These are phyloP conservation scores for Antigone vipio DNA, from an alignment of 2,113 vertebrate species.

Conservation along the genomic window DNA sequence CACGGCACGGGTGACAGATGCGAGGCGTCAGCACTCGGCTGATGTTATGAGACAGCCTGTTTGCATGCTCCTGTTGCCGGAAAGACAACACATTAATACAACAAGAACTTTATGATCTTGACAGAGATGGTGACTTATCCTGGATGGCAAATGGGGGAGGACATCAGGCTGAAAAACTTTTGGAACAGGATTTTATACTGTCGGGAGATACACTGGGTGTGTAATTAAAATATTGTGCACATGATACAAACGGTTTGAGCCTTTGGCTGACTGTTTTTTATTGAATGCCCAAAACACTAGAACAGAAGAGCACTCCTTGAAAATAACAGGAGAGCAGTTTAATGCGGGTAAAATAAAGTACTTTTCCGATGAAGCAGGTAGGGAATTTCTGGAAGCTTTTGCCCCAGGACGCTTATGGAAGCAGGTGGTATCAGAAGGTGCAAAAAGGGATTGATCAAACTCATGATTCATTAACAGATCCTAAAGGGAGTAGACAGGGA, in stretches of 20 bases:
- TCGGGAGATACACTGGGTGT: not conserved
- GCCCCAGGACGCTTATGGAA: not conserved
- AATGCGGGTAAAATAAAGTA: not conserved
- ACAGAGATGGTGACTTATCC: not conserved
- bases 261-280: not conserved
- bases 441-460: not conserved
- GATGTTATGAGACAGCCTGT: not conserved
- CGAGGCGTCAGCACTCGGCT: not conserved
- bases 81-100: not conserved
- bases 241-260: not conserved
- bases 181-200: not conserved
- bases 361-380: not conserved
- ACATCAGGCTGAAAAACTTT: not conserved
- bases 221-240: not conserved
- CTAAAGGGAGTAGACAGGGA: not conserved
- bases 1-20: not conserved
- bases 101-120: not conserved
- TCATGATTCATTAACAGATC: not conserved
- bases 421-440: not conserved
- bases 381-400: not conserved
- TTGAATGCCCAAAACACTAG: not conserved
- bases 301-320: not conserved
- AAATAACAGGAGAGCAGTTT: not conserved
- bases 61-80: not conserved
- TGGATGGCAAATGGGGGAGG: not conserved